Base-by-base conservation (phyloP, 2,113 vertebrate species). In the Charadrius vociferus region DNA sequence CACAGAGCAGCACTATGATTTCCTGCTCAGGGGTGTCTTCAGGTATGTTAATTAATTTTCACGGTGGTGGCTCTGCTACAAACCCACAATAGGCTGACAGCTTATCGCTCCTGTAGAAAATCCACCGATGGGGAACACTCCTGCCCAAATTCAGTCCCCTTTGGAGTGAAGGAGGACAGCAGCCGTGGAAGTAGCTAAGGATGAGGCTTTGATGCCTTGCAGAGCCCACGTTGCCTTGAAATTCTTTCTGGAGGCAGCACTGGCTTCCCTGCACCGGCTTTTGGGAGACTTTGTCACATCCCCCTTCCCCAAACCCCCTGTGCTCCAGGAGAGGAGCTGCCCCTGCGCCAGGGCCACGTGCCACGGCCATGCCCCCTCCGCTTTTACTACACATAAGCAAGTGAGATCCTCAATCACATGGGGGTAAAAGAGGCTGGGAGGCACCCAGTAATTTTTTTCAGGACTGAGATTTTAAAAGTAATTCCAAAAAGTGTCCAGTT, bases 41-140 rank as follows among this genome's bases (percentile, higher is more conserved):
- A 97, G 94, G 84, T 97, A 97, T 85, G 95, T 91, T 96, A 96
- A 97, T 95, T 96, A 94, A 97, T 97, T 96, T 91, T 88, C 91
- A 61, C 8, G 81, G 80, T 62, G 85, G n/a, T 12, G 1, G 91
- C 68, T 94, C 70, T 78, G 90, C 81, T 73, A 92, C 95, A 95
- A 97, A 94, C 86, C 91, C 88, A 90, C 68, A 82, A 88, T 12
- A 72, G 92, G 56, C 62, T 8, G 49, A 59, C 78, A 92, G 74
- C 50, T 50, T 50, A 50, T 23, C 12, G 49, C 49, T 81, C 55
- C 75, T 0, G 5, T 6, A 68, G 92, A 58, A 85, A 95, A 94
- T 55, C 58, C 61, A 61, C 30, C 0, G 0, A 30, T 5, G 14
- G 63, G 73, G 71, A 91, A 49, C 41, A 56, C 63, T 13, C 71